Percentiles rank a stretch among this genome's conserved stretches.
Conservation (phyloP, 2,113 vertebrate genomes). For the Malurus elegans region DNA sequence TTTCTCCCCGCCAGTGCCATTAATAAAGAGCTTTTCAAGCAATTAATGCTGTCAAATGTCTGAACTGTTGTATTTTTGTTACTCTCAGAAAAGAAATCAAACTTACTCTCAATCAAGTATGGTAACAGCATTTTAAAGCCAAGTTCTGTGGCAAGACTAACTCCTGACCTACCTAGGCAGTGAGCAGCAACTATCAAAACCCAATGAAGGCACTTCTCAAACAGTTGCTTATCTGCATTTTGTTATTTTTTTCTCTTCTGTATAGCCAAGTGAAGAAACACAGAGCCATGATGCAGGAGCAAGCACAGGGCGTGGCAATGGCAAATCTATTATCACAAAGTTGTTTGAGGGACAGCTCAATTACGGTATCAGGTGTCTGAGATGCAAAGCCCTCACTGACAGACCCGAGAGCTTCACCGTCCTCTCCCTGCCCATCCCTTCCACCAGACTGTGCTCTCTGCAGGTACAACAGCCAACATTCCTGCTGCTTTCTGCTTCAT, state of each 20-base stretch:
- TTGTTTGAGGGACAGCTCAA: constrained; percentile 84
- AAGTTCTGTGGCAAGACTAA: neutral
- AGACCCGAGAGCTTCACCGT: constrained; percentile 79
- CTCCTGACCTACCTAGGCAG: neutral
- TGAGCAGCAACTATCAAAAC: neutral
- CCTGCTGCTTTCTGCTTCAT: neutral
- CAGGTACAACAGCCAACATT: constrained; percentile 64
- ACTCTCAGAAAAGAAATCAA: neutral
- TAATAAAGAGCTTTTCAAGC: neutral
- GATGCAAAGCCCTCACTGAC: constrained; percentile 70
- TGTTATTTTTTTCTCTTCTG: neutral
- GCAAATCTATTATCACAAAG: constrained; percentile 76
- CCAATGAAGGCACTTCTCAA: neutral
- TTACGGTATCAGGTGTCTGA: constrained; percentile 73
- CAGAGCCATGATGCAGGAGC: neutral
- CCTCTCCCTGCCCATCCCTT: constrained; percentile 83
- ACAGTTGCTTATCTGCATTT: neutral
- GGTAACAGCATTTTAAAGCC: neutral
- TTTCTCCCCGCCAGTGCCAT: neutral
- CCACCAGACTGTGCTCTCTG: constrained; percentile 71
- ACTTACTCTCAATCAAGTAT: neutral
- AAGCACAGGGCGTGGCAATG: neutral
- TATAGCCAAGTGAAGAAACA: constrained; percentile 47
- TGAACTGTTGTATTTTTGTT: neutral
- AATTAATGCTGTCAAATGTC: neutral